Evolutionary conservation across 2,888 invertebrate genomes (phyloP).

Genomic region (Strigamia maritima): DNA sequence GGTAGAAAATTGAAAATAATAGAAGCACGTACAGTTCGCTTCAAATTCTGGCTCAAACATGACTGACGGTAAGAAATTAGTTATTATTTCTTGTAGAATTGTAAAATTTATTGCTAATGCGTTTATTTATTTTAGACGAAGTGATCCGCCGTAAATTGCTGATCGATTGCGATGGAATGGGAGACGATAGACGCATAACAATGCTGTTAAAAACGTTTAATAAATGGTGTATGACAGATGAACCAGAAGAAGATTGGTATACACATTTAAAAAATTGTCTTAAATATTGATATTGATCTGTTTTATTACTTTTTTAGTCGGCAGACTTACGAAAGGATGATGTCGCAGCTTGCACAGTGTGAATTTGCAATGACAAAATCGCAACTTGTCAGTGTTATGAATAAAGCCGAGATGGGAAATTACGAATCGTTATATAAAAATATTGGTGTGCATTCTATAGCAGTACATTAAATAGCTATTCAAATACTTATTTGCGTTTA

Average conservation of each 20-base stretch:
- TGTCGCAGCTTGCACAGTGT: conserved; percentile 78
- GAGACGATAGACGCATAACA: conserved; percentile 87
- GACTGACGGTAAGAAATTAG: conserved; percentile 6
- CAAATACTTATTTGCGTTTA: neutral
- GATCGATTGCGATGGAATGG: conserved; percentile 96
- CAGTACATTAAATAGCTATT: too few relatives aligned
- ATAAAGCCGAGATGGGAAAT: conserved; percentile 75
- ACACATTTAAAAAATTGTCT: neutral
- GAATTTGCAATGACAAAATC: conserved; percentile 85
- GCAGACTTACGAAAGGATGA: conserved; percentile 69
- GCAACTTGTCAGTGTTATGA: conserved; percentile 73
- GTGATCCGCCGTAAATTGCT: conserved; percentile 83
- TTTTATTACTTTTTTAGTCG: conserved; percentile 45
- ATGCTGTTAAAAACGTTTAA: conserved; percentile 71
- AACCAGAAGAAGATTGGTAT: conserved; percentile 51
- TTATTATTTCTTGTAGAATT: neutral
- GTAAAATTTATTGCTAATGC: neutral
- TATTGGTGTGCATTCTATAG: too few relatives aligned
- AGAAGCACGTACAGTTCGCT: neutral
- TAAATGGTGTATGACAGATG: conserved; percentile 49
- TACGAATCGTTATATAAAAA: conserved; percentile 73
- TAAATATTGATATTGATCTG: too few relatives aligned
- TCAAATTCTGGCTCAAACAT: neutral
- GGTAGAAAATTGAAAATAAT: neutral
- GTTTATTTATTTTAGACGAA: conserved; percentile 67